Conservation (phyloP, 1,140 invertebrate genomes). For the Lordiphosa collinella region DNA sequence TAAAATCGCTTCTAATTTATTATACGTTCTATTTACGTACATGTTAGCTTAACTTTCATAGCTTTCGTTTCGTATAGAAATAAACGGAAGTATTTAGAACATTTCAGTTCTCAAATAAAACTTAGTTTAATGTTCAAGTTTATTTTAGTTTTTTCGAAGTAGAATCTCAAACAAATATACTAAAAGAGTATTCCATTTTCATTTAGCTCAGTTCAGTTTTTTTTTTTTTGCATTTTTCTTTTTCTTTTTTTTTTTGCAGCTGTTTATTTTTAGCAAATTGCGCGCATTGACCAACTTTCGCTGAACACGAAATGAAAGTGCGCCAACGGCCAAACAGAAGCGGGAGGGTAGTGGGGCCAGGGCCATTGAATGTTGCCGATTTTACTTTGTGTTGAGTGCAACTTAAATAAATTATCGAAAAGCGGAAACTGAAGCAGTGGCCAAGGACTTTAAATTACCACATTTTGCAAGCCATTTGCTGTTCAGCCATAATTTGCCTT, state of each 20-base stretch:
- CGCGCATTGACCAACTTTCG: conserved; percentile 52
- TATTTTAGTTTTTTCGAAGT: no score
- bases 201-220: conserved; percentile 1
- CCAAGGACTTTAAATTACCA: conserved; percentile 40
- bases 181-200: neutral
- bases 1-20: no score
- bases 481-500: conserved; percentile 46
- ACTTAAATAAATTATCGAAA: conserved; percentile 50
- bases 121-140: no score
- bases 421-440: conserved; percentile 17
- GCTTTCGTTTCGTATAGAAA: no score
- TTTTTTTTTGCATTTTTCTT: conserved; percentile 2
- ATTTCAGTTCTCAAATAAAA: no score
- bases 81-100: no score
- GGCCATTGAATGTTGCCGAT: conserved; percentile 39
- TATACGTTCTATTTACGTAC: no score
- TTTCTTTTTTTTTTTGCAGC: conserved; percentile 24
- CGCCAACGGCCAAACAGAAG: conserved; percentile 6
- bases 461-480: conserved; percentile 28
- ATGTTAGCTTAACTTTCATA: no score
- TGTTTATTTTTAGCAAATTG: conserved; percentile 60
- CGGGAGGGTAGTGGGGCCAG: neutral
- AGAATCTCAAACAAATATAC: no score
- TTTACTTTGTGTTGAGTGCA: conserved; percentile 54
- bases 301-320: conserved; percentile 27